A percentile compares a stretch with the other conserved stretches of the same genome.
Evolutionary conservation across 23 tunicate species (phyloP).

Genomic region (Styela plicata): DNA sequence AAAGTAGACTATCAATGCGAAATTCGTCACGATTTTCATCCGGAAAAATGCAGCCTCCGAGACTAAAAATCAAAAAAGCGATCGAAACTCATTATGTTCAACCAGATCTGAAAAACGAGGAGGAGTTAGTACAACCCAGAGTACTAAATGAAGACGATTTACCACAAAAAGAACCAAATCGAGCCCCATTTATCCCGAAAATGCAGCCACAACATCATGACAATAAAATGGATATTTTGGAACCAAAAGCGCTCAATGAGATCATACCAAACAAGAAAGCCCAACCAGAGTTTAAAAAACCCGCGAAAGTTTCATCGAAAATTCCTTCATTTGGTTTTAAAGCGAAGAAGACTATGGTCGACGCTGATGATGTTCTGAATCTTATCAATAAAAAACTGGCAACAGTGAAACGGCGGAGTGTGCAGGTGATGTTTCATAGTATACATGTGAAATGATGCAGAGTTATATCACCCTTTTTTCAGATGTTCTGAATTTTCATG

Average conservation of each 20-base stretch:
- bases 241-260: background rate
- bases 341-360: constrained; percentile 4
- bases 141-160: background rate
- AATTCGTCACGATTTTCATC: constrained; percentile 4
- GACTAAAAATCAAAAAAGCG: background rate
- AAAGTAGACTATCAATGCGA: background rate
- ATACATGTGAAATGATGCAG: no score
- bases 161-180: background rate
- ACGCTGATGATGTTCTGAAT: constrained; percentile 35
- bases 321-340: background rate
- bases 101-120: background rate
- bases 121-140: constrained; percentile 9
- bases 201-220: background rate
- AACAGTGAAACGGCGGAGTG: constrained; percentile 56
- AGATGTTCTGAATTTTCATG: no score
- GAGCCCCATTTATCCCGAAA: background rate
- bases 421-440: constrained; percentile 37
- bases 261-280: background rate
- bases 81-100: background rate
- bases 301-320: constrained; percentile 1
- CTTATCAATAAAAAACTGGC: constrained; percentile 39
- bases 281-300: background rate
- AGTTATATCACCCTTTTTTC: no score
- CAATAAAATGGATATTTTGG: background rate
- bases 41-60: background rate